Evolutionary conservation across 2,797 vertebrate genomes (phyloP).

Genomic region (Poecilia wingei): DNA sequence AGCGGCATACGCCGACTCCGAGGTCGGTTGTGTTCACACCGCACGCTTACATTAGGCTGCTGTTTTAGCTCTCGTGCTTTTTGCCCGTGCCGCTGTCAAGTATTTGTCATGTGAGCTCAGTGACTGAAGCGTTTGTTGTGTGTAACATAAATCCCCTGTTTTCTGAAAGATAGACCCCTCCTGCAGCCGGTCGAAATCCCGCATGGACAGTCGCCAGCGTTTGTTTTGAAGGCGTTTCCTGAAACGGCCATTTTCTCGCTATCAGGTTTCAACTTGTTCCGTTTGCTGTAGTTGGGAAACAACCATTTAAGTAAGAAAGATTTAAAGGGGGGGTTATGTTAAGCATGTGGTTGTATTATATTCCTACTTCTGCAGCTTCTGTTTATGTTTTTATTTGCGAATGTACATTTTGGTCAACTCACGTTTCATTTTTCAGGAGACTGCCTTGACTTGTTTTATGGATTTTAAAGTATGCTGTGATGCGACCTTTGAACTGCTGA

Average conservation of each 20-base stretch:
- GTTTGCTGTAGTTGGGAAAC: neutral
- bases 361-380: neutral
- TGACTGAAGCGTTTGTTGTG: neutral
- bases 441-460: neutral
- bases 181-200: neutral
- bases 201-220: neutral
- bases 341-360: neutral
- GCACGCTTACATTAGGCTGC: neutral
- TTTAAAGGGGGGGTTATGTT: no score
- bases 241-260: neutral
- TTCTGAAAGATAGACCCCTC: neutral
- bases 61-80: neutral
- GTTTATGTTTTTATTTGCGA: neutral
- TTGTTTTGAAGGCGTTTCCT: neutral
- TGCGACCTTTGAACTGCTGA: neutral
- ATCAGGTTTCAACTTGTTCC: neutral
- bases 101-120: neutral
- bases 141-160: constrained; percentile 8
- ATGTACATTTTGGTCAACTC: neutral
- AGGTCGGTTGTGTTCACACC: constrained; percentile 3
- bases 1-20: constrained; percentile 1
- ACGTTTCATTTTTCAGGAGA: neutral
- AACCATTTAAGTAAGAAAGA: neutral
- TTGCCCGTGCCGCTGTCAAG: neutral
- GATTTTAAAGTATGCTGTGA: neutral